phyloP scores from a whole-genome alignment of 2,888 invertebrate species.

The Xylophagus ater region DNA sequence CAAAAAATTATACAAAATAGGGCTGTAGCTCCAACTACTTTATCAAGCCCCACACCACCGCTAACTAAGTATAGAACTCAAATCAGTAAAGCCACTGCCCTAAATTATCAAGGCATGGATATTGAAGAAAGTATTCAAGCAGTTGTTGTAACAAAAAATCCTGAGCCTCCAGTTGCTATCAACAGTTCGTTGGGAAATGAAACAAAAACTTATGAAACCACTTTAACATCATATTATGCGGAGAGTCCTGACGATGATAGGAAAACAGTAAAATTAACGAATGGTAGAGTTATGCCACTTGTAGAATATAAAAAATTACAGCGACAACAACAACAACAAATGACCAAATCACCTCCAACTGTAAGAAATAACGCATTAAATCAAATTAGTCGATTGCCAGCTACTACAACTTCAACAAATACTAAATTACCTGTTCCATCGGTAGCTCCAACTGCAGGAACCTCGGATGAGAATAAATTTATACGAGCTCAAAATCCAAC shows the following conservation, averaged over 20 bases:
- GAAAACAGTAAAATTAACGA: slow-evolving; percentile 26
- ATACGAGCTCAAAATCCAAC: slow-evolving; percentile 18
- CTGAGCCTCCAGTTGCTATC: slow-evolving; percentile 19
- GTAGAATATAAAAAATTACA: slow-evolving; percentile 33
- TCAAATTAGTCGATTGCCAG: background rate
- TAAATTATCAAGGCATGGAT: slow-evolving; percentile 24
- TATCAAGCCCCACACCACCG: no score
- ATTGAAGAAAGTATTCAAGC: slow-evolving; percentile 37
- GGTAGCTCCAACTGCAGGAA: background rate
- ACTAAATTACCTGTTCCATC: slow-evolving; percentile 7
- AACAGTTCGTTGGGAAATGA: no score
- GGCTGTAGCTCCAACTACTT: background rate
- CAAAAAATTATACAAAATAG: background rate
- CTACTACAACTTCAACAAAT: slow-evolving; percentile 13
- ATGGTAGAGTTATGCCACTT: slow-evolving; percentile 31
- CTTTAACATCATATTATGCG: slow-evolving; percentile 29
- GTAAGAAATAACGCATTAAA: slow-evolving; percentile 33
- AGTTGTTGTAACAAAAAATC: slow-evolving; percentile 31
- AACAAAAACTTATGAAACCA: slow-evolving; percentile 19
- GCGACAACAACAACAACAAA: slow-evolving; percentile 31
- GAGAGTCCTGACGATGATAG: slow-evolving; percentile 22
- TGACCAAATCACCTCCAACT: slow-evolving; percentile 33
- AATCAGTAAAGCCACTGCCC: slow-evolving; percentile 3
- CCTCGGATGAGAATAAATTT: slow-evolving; percentile 3
- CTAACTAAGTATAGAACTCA: no score